phyloP scores from a whole-genome alignment of 2,888 invertebrate genomes.

The Clusia tigrina region DNA sequence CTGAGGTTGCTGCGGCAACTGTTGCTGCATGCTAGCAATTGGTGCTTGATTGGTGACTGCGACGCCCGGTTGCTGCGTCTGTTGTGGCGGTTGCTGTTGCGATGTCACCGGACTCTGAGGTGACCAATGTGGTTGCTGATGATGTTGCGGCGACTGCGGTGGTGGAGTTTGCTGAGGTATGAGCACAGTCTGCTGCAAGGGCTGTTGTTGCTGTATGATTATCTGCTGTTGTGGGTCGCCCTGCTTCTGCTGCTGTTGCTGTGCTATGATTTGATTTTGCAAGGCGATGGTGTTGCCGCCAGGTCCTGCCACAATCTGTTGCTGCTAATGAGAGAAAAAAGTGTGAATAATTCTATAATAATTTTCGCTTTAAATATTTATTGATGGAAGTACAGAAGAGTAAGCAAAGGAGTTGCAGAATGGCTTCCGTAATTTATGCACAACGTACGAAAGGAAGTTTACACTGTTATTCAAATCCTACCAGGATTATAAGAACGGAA shows the following conservation, averaged over 20 bases:
- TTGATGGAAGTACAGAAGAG: too few relatives aligned
- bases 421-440: slow-evolving; percentile 13
- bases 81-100: slow-evolving; percentile 44
- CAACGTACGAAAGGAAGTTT: too few relatives aligned
- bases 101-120: slow-evolving; percentile 56
- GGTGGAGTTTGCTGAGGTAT: slow-evolving; percentile 60
- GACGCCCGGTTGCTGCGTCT: slow-evolving; percentile 12
- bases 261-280: slow-evolving; percentile 54
- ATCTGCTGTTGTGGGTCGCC: slow-evolving; percentile 63
- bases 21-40: slow-evolving; percentile 43
- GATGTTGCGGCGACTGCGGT: slow-evolving; percentile 49
- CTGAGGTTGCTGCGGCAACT: slow-evolving; percentile 43
- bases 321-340: too few relatives aligned
- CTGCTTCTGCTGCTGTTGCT: slow-evolving; percentile 65
- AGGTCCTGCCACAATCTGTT: slow-evolving; percentile 43
- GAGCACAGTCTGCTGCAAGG: slow-evolving; percentile 64
- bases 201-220: slow-evolving; percentile 49
- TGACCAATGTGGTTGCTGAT: slow-evolving; percentile 65
- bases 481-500: too few relatives aligned
- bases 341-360: too few relatives aligned
- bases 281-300: slow-evolving; percentile 37
- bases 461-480: too few relatives aligned
- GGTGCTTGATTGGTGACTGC: slow-evolving; percentile 36
- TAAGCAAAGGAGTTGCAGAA: too few relatives aligned
- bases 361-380: too few relatives aligned